These are phyloP conservation scores for Campylomormyrus tamandua DNA, from an alignment of 2,113 vertebrate genomes.

Conservation along the genomic window DNA sequence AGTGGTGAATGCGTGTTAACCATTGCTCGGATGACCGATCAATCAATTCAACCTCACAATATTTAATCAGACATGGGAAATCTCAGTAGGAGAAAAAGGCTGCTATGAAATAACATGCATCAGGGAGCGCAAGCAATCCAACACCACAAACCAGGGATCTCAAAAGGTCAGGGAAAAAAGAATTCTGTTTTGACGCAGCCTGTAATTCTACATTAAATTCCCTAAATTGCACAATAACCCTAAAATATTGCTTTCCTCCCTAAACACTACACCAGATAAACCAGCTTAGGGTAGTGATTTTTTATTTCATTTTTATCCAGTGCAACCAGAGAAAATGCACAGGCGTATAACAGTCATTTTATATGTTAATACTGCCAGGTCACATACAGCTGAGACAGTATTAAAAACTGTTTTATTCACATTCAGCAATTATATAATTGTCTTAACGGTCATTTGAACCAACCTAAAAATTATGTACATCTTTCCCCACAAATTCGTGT, in stretches of 20 bases:
- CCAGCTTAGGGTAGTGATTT: conserved; percentile 2
- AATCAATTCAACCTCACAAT: not conserved
- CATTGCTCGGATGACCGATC: not conserved
- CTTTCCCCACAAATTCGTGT: not conserved
- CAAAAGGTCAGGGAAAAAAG: not conserved
- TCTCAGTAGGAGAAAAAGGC: not conserved
- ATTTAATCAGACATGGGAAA: not conserved
- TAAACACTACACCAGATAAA: not conserved
- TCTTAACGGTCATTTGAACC: not conserved
- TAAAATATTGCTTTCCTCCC: not conserved
- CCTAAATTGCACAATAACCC: not conserved
- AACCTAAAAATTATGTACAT: not conserved
- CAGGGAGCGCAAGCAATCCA: not conserved
- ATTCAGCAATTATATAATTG: not conserved
- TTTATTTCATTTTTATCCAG: not conserved
- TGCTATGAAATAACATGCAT: not conserved
- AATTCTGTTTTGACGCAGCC: not conserved
- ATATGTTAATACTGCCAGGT: not conserved
- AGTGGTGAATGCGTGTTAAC: not conserved
- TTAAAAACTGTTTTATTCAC: not conserved
- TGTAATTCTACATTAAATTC: not conserved
- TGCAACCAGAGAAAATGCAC: not conserved
- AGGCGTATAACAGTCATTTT: not conserved
- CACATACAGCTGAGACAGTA: not conserved
- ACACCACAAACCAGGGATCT: not conserved